These are phyloP conservation scores for Celastrina argiolus DNA, from an alignment of 2,888 invertebrate genomes.

Conservation along the genomic window DNA sequence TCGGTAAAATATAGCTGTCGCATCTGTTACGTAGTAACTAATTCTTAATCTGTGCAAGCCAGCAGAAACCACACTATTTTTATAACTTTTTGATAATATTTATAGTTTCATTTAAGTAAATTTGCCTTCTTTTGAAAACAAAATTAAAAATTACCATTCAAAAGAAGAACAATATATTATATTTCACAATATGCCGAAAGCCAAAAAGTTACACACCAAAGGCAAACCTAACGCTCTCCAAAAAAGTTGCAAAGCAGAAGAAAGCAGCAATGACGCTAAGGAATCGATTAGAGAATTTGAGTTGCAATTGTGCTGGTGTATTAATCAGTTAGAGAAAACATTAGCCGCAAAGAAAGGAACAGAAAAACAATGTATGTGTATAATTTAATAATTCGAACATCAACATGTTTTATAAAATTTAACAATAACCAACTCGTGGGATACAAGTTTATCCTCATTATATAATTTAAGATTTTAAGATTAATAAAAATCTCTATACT, in stretches of 20 bases:
- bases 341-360: constrained; percentile 79
- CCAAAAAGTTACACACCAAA: constrained; percentile 63
- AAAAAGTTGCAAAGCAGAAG: constrained; percentile 56
- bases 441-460: too few species aligned
- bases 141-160: neutral
- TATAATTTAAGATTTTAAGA: too few species aligned
- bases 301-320: constrained; percentile 88
- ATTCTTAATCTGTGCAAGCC: too few species aligned
- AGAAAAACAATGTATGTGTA: constrained; percentile 74
- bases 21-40: too few species aligned
- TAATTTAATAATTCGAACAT: neutral
- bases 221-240: constrained; percentile 62
- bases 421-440: neutral
- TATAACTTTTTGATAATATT: too few species aligned
- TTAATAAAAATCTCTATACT: too few species aligned
- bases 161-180: neutral
- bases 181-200: constrained; percentile 57
- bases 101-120: neutral
- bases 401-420: neutral
- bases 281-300: constrained; percentile 83
- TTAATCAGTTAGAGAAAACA: constrained; percentile 82
- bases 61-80: too few species aligned
- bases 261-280: constrained; percentile 47
- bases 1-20: too few species aligned
- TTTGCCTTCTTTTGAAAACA: neutral